Base-by-base conservation (phyloP, 2,888 invertebrate genomes). In the Athetis lepigone region DNA sequence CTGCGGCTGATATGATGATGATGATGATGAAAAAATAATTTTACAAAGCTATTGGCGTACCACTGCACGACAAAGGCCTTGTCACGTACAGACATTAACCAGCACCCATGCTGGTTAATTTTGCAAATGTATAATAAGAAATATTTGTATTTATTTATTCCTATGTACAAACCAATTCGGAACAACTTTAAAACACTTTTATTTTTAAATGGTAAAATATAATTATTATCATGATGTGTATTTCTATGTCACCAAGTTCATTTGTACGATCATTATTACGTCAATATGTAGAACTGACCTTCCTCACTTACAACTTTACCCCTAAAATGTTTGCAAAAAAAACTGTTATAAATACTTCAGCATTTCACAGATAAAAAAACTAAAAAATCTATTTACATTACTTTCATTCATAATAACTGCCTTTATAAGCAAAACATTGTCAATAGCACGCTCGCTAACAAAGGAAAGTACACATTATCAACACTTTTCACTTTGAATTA, bases 401-500 rank as follows among this genome's bases (percentile, higher is more conserved):
- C 7, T 2, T 29, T 23, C 19, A 51, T 27, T 40, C 33, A 13
- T 33, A 4, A 33, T 33, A n/a, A n/a, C n/a, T 33, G 11, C 5
- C 7, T 27, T 19, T 23, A 50, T 23, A 36, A 55, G 21, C 16
- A 56, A 23, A 29, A 66, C n/a, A 7, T 36, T 29, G 49, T 47
- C 39, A 65, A 46, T 46, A 37, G 25, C 33, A n/a, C 19, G 40
- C 25, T 54, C 7, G 13, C 7, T 16, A 50, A 59, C 40, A 69
- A 69, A 51, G 33, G 50, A 42, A 51, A 51, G 11, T 43, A 46
- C 18, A 54, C 50, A 42, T 60, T 60, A 37, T 45, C 43, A 55
- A 57, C 61, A 56, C 50, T 60, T 62, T 74, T 56, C 51, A 58
- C 68, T 68, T 75, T 63, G 49, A 63, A 70, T 80, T 63, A 70